These are phyloP conservation scores for Sycobia sp. DNA, from an alignment of 1,140 invertebrate genomes.

Conservation along the genomic window DNA sequence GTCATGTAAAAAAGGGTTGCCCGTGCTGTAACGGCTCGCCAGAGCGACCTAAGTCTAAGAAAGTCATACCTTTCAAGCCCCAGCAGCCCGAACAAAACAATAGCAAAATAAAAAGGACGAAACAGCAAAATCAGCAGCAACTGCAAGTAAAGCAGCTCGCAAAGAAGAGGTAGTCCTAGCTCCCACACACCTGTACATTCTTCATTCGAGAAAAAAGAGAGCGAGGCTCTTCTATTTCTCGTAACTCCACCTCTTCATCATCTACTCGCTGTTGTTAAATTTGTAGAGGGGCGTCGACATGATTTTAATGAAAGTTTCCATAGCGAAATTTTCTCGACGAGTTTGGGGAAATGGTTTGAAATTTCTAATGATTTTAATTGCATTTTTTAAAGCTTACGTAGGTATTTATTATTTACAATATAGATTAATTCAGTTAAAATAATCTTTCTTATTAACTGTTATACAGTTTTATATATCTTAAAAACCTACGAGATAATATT, in stretches of 20 bases:
- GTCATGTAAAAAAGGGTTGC: conserved; percentile 64
- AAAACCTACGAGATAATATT: no score
- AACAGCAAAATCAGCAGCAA: background rate
- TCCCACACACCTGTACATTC: conserved; percentile 36
- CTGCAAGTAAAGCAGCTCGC: conserved; percentile 45
- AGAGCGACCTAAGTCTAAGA: conserved; percentile 56
- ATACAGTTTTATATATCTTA: no score
- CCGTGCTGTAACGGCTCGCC: conserved; percentile 62
- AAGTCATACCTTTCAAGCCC: conserved; percentile 38
- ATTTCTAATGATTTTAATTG: no score
- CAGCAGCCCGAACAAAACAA: background rate
- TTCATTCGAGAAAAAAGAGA: conserved; percentile 12
- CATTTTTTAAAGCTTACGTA: no score
- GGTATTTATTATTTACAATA: no score
- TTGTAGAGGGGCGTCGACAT: background rate
- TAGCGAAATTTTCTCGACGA: no score
- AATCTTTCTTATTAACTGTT: no score
- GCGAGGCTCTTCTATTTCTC: background rate
- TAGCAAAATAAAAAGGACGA: background rate
- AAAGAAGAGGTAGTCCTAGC: conserved; percentile 62
- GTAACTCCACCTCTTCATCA: background rate
- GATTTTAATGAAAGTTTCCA: no score
- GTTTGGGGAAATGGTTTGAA: no score
- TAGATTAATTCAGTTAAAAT: no score
- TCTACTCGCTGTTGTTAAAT: conserved; percentile 14